A percentile compares a stretch with the other conserved stretches of the same genome.
phyloP scores from a whole-genome alignment of 1,140 invertebrate genomes.

The Microplitis mediator region DNA sequence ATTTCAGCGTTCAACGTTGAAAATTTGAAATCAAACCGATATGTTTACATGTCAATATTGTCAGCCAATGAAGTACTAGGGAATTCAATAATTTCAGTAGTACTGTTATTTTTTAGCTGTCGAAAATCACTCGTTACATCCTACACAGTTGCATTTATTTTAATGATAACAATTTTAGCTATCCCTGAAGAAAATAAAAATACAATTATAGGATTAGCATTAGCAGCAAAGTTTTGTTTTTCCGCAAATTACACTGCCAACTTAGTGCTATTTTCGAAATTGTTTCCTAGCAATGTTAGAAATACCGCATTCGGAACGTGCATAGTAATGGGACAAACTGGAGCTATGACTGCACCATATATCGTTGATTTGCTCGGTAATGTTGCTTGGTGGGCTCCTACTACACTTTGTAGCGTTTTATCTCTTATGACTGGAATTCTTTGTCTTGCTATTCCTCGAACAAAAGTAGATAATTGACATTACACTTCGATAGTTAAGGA shows the following conservation, averaged over 20 bases:
- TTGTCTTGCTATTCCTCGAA: too few species aligned
- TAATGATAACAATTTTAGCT: too few species aligned
- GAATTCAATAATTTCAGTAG: slow-evolving; percentile 35
- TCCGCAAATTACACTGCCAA: slow-evolving; percentile 68
- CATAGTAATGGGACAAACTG: slow-evolving; percentile 67
- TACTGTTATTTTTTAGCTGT: slow-evolving; percentile 57
- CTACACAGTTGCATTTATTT: background rate
- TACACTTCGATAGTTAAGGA: too few species aligned
- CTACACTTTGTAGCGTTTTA: too few species aligned
- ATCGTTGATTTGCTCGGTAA: slow-evolving; percentile 35
- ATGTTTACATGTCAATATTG: slow-evolving; percentile 59
- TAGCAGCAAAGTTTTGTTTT: slow-evolving; percentile 68
- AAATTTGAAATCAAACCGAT: slow-evolving; percentile 60
- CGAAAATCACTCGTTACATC: slow-evolving; percentile 48
- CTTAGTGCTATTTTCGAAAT: slow-evolving; percentile 67
- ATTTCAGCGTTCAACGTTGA: slow-evolving; percentile 60
- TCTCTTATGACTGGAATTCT: too few species aligned
- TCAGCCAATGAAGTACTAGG: slow-evolving; percentile 61
- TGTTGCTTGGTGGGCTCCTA: too few species aligned
- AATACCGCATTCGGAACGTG: slow-evolving; percentile 69
- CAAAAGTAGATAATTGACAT: too few species aligned
- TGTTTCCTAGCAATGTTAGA: slow-evolving; percentile 67
- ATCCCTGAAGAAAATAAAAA: slow-evolving; percentile 31
- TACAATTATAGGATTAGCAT: slow-evolving; percentile 61
- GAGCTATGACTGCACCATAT: slow-evolving; percentile 68